Conservation (phyloP, 1,140 invertebrate genomes). For the Semibalanus balanoides region DNA sequence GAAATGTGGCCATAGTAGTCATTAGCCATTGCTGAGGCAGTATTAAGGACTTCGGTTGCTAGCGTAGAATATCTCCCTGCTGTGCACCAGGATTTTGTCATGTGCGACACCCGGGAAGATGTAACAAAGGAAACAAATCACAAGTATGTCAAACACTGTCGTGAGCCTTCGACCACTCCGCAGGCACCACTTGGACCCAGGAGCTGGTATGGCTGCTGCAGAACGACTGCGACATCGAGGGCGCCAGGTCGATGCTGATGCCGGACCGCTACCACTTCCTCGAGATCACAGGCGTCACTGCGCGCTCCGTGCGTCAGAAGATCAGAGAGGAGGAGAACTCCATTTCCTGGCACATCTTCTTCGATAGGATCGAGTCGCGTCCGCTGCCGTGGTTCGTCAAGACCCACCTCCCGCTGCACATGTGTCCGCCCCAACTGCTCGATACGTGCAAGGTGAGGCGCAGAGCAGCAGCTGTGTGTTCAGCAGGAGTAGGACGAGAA, state of each 20-base stretch:
- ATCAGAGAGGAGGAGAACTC: neutral
- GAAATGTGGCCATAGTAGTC: no score
- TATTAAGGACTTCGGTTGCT: no score
- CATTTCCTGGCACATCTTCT: neutral
- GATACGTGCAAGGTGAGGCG: neutral
- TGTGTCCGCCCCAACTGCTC: conserved; percentile 1
- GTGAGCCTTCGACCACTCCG: no score
- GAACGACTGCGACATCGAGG: neutral
- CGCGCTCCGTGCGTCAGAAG: neutral
- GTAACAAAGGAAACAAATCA: no score
- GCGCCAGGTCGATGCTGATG: neutral
- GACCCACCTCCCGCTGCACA: conserved; percentile 4
- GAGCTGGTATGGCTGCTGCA: conserved; percentile 17
- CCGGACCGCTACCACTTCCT: conserved; percentile 3
- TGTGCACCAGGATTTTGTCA: no score
- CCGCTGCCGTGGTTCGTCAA: conserved; percentile 3
- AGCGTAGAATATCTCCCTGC: no score
- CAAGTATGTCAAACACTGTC: no score
- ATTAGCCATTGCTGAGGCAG: no score
- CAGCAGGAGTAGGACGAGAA: no score
- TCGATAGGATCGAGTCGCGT: neutral
- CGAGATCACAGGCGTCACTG: neutral
- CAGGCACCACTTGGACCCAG: conserved; percentile 21
- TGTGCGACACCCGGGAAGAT: no score
- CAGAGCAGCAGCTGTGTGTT: no score